A percentile compares a stretch with the other conserved stretches of the same genome.
These are phyloP conservation scores for Brotula barbata DNA, from an alignment of 2,797 vertebrate genomes.

Conservation along the genomic window DNA sequence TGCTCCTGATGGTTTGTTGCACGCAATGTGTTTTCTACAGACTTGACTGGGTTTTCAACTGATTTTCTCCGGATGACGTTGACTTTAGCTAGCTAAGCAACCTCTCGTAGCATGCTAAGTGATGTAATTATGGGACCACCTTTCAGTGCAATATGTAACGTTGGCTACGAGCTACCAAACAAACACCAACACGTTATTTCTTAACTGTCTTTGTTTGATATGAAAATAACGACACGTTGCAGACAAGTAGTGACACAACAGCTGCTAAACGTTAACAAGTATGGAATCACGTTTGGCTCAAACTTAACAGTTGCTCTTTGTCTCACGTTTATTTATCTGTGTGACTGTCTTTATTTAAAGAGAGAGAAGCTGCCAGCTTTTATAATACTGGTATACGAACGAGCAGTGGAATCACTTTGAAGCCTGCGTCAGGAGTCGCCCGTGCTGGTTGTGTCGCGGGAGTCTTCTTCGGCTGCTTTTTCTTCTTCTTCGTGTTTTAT, in stretches of 20 bases:
- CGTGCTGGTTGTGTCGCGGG: no score
- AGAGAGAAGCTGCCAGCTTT: no score
- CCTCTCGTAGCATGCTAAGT: neutral
- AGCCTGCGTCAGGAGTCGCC: no score
- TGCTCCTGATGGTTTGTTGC: neutral
- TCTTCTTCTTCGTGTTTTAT: no score
- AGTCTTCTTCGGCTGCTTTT: no score
- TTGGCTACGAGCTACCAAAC: no score
- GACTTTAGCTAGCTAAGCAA: slow-evolving; percentile 24
- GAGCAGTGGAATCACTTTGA: no score
- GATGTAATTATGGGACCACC: neutral
- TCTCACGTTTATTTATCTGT: no score
- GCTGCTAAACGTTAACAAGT: neutral
- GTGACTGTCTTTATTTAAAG: no score
- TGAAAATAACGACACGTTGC: neutral
- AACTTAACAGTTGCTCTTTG: neutral
- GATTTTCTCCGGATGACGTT: slow-evolving; percentile 21
- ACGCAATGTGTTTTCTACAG: neutral
- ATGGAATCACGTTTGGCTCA: neutral
- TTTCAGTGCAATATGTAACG: neutral
- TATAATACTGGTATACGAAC: no score
- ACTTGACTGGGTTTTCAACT: neutral
- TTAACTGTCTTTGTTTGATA: no score
- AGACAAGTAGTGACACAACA: neutral
- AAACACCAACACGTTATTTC: no score